Percentiles rank a stretch among this genome's conserved stretches.
These are phyloP conservation scores for Polymixis flavicincta DNA, from an alignment of 2,888 invertebrate species.

Conservation along the genomic window DNA sequence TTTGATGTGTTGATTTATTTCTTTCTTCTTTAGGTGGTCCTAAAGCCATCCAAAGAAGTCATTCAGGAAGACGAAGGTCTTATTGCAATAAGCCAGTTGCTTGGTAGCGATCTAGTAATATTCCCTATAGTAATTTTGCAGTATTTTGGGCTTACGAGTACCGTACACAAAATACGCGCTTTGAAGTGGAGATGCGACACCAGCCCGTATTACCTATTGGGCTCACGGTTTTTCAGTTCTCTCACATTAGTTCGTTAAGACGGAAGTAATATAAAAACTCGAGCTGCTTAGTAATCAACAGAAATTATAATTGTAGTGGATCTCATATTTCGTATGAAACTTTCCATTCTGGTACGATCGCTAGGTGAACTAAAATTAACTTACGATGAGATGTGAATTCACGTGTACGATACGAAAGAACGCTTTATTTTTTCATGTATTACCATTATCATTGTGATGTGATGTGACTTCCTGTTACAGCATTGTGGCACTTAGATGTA, in stretches of 20 bases:
- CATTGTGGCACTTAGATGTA: conserved; percentile 49
- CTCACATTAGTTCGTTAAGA: conserved; percentile 15
- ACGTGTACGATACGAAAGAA: conserved; percentile 72
- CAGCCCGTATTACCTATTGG: background rate
- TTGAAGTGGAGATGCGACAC: too few relatives aligned
- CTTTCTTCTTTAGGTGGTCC: too few relatives aligned
- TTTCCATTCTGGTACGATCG: conserved; percentile 79
- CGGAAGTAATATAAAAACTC: conserved; percentile 38
- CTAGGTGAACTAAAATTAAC: conserved; percentile 82
- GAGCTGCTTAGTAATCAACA: conserved; percentile 48
- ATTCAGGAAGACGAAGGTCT: background rate
- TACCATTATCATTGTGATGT: conserved; percentile 57
- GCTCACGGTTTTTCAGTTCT: conserved; percentile 12
- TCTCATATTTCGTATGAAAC: conserved; percentile 72
- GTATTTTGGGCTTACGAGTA: conserved; percentile 1
- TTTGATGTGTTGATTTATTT: background rate
- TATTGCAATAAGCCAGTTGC: background rate
- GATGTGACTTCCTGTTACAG: conserved; percentile 54
- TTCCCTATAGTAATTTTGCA: background rate
- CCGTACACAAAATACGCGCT: too few relatives aligned
- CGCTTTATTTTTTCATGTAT: conserved; percentile 62
- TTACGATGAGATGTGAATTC: conserved; percentile 77
- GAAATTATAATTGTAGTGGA: conserved; percentile 59
- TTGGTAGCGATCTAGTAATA: background rate
- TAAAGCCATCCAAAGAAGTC: background rate